Base-by-base conservation (phyloP, 2,888 invertebrate genomes). In the Drosophila pseudotalamancana region DNA sequence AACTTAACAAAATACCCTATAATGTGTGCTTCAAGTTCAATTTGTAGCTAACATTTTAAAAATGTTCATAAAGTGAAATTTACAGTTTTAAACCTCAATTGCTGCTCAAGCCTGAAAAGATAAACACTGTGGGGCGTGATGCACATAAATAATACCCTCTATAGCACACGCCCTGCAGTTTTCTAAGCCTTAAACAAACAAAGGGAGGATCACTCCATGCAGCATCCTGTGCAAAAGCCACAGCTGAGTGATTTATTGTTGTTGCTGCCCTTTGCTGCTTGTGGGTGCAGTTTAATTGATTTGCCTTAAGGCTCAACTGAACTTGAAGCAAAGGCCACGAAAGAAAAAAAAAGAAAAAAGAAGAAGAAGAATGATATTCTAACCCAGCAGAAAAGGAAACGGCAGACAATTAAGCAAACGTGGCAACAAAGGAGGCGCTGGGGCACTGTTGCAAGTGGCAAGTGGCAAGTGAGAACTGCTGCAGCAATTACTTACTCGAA, bases 401-500 rank as follows among this genome's bases (percentile, higher is more conserved):
- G 61, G 84, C 81, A 81, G 84, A 81, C 81, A 81, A 81, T 81
- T 81, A 81, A 80, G 81, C 69, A 63, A 71, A 72, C 65, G 66
- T 59, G 34, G 57, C 54, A 49, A 51, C 16, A 2, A 14, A 4
- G 39, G 5, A 12, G 12, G 35, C 12, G 5, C 14, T 40, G 25
- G 5, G 34, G 45, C 53, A 19, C 16, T 19, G 29, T 14, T 16
- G 19, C 40, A 25, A 40, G 40, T 51, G 14, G 54, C 37, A 45
- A 43, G 45, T 49, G 51, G 56, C 35, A 56, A 53, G 53, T 53
- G 34, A 48, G 46, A 64, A 51, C 51, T 53, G 61, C 46, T 42
- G 81, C 71, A 81, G 81, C 84, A 84, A 81, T 81, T 84, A 81
- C 81, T 81, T 80, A 81, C 81, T 80, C 35, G 72, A 71, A 84